Evolutionary conservation across 1,140 invertebrate species (phyloP).

Genomic region (Drosophila nigromelanica): DNA sequence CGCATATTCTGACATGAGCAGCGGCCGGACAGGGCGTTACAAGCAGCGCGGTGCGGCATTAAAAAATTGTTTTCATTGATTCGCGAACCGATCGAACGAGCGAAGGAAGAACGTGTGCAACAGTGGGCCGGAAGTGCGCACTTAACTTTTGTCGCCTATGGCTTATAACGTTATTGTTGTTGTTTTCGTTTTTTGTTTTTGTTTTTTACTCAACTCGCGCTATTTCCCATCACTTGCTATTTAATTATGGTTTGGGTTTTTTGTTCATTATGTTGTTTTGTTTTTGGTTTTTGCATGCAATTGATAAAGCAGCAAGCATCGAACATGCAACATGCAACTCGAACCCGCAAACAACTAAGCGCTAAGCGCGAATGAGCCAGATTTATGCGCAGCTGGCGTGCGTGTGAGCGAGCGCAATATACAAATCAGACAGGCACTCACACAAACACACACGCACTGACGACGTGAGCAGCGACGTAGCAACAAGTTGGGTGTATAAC

Average conservation of each 20-base stretch:
- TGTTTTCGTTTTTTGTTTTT: slow-evolving; percentile 12
- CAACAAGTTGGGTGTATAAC: slow-evolving; percentile 66
- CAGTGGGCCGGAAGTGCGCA: slow-evolving; percentile 66
- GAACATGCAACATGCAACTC: slow-evolving; percentile 50
- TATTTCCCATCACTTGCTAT: slow-evolving; percentile 65
- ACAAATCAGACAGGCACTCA: slow-evolving; percentile 56
- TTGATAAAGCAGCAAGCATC: slow-evolving; percentile 50
- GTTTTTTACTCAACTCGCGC: slow-evolving; percentile 37
- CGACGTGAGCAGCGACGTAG: slow-evolving; percentile 17
- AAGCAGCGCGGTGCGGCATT: slow-evolving; percentile 41
- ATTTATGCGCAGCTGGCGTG: not conserved
- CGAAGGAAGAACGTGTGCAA: slow-evolving; percentile 48
- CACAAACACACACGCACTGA: slow-evolving; percentile 25
- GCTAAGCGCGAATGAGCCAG: slow-evolving; percentile 12
- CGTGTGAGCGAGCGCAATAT: slow-evolving; percentile 65
- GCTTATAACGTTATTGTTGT: slow-evolving; percentile 23
- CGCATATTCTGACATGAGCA: slow-evolving; percentile 67
- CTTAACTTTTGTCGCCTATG: slow-evolving; percentile 71
- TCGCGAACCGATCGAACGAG: slow-evolving; percentile 25
- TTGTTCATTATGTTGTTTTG: slow-evolving; percentile 22
- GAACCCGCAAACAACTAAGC: slow-evolving; percentile 6
- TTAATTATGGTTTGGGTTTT: slow-evolving; percentile 62
- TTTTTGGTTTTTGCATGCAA: slow-evolving; percentile 31
- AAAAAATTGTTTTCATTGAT: slow-evolving; percentile 60
- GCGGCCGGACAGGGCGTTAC: slow-evolving; percentile 53